Base-by-base conservation (phyloP, 2,888 invertebrate genomes). In the Trichopria drosophilae region DNA sequence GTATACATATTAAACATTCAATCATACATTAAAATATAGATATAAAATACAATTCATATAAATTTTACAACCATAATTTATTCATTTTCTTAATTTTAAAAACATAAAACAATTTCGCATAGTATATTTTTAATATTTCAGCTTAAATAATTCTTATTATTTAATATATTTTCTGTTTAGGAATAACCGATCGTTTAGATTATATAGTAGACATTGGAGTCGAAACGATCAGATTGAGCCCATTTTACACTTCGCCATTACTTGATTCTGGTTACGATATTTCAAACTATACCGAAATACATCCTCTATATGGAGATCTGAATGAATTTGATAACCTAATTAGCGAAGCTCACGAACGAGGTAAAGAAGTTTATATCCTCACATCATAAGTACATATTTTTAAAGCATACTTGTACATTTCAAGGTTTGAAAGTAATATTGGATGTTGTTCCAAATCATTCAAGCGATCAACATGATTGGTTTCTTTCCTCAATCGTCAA, bases 381-480 rank as follows among this genome's bases (percentile, higher is more conserved):
- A 20, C 9, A 13, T 18, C 5, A 28, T 15, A 3, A 28, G 6
- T 19, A 3, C 13, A 22, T 18, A 41, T 13, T 18, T 1, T 29
- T 19, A 28, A 29, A 4, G 5, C 5, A 4, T 12, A 20, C 34
- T 42, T 29, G 24, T 26, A 23, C 1, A 9, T 39, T 44, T 53
- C 3, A 40, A 73, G 72, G 49, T 46, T 41, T 73, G 22, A 71
- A 67, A 61, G 44, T 73, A 9, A 65, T 73, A n/a, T 41, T 73
- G 48, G 71, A 73, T 43, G 43, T 70, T 31, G 61, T 72, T 18
- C 73, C 72, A 23, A 71, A 71, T 55, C 69, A 72, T 45, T 68
- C 71, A 3, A 71, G 72, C 31, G 45, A 65, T 23, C 5, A 64
- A 29, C 71, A 72, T 26, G 18, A 43, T 16, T 73, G 73, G 72